These are phyloP conservation scores for Cirrhinus mrigala DNA, from an alignment of 2,797 vertebrate species.

Conservation along the genomic window DNA sequence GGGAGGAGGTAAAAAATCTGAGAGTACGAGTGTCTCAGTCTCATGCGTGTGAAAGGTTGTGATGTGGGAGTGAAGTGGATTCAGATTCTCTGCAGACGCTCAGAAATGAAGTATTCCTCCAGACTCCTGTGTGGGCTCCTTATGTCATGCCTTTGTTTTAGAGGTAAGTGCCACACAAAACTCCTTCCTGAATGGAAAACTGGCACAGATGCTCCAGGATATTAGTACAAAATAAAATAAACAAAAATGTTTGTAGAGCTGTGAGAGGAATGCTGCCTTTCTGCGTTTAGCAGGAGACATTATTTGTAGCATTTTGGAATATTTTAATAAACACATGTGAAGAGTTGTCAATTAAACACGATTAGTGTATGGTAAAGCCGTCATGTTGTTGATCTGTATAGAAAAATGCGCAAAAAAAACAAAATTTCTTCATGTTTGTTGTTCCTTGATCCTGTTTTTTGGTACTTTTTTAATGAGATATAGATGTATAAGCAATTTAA, in stretches of 20 bases:
- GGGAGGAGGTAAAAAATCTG: neutral
- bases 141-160: conserved; percentile 8
- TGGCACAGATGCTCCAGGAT: neutral
- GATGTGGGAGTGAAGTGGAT: conserved; percentile 8
- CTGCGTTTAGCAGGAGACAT: neutral
- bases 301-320: neutral
- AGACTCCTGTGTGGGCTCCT: conserved; percentile 35
- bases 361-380: neutral
- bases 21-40: neutral
- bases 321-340: neutral
- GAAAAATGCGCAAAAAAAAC: neutral
- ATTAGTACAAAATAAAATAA: neutral
- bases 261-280: neutral
- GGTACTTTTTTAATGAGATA: neutral
- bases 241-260: neutral
- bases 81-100: neutral
- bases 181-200: neutral
- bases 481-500: too few species aligned
- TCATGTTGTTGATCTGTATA: neutral
- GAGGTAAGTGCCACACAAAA: conserved; percentile 27
- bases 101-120: conserved; percentile 35
- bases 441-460: too few species aligned
- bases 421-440: too few species aligned
- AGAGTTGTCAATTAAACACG: neutral
- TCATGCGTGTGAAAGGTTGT: neutral